These are phyloP conservation scores for Eidolon dupreanum DNA, from an alignment of 2,797 vertebrate species.

Conservation along the genomic window DNA sequence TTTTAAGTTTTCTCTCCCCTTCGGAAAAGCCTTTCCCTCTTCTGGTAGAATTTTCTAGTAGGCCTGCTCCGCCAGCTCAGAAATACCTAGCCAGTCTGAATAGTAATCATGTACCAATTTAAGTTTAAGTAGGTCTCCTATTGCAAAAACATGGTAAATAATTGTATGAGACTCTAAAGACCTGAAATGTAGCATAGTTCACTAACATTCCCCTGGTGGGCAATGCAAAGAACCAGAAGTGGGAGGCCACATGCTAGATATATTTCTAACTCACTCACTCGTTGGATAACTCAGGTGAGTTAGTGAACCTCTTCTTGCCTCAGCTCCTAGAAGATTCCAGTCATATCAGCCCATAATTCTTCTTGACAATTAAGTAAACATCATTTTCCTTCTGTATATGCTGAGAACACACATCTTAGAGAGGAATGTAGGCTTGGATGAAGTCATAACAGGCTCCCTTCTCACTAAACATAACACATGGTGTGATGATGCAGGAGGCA, in stretches of 20 bases:
- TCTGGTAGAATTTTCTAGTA: background rate
- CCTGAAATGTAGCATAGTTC: background rate
- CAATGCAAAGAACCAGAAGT: background rate
- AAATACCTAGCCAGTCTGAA: background rate
- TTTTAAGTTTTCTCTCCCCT: background rate
- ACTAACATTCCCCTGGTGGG: background rate
- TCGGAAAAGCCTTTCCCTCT: background rate
- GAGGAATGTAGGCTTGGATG: background rate
- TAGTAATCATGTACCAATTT: background rate
- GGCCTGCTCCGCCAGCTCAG: background rate
- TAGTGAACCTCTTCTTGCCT: background rate
- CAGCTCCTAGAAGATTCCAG: background rate
- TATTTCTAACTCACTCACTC: background rate
- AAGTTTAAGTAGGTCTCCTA: background rate
- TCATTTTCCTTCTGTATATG: background rate
- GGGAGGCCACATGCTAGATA: background rate
- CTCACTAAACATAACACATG: background rate
- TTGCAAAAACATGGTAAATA: background rate
- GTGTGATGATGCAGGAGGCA: background rate
- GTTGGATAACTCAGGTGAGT: background rate
- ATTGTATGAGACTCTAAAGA: background rate
- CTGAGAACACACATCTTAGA: background rate
- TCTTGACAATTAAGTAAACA: background rate
- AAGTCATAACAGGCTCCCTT: background rate
- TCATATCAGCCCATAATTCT: background rate